A percentile compares a stretch with the other conserved stretches of the same genome.
phyloP scores from a whole-genome alignment of 2,888 invertebrate genomes.

The Cryptocephalus primarius region DNA sequence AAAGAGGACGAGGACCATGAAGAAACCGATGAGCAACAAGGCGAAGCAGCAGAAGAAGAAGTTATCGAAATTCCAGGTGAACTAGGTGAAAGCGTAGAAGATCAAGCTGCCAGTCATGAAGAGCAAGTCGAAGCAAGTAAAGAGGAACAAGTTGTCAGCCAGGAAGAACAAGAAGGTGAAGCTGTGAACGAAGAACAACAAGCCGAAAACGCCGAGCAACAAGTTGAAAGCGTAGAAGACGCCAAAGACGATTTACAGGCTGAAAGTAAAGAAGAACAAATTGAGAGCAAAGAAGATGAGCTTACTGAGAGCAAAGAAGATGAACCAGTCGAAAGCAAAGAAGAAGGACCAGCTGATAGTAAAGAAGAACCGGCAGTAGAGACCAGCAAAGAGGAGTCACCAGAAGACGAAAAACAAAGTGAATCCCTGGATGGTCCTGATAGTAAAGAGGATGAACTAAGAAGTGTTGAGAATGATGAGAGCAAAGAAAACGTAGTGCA shows the following conservation, averaged over 20 bases:
- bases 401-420: neutral
- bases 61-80: conserved; percentile 2
- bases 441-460: too few relatives aligned
- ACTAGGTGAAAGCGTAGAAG: conserved; percentile 23
- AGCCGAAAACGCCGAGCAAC: conserved; percentile 15
- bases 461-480: neutral
- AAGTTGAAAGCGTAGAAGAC: conserved; percentile 7
- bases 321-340: neutral
- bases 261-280: conserved; percentile 4
- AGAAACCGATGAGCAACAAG: conserved; percentile 11
- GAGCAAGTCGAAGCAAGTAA: conserved; percentile 6
- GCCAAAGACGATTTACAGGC: conserved; percentile 2
- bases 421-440: neutral
- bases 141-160: conserved; percentile 5
- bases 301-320: conserved; percentile 2
- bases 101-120: conserved; percentile 21
- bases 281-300: conserved; percentile 4
- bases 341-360: neutral
- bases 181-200: conserved; percentile 11
- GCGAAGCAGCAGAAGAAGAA: conserved; percentile 1
- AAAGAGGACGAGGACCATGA: conserved; percentile 7
- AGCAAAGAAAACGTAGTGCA: conserved; percentile 1
- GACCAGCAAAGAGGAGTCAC: neutral
- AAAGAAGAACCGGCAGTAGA: neutral
- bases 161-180: conserved; percentile 13